Conservation (phyloP, 2,113 vertebrate species). For the Murina feae region DNA sequence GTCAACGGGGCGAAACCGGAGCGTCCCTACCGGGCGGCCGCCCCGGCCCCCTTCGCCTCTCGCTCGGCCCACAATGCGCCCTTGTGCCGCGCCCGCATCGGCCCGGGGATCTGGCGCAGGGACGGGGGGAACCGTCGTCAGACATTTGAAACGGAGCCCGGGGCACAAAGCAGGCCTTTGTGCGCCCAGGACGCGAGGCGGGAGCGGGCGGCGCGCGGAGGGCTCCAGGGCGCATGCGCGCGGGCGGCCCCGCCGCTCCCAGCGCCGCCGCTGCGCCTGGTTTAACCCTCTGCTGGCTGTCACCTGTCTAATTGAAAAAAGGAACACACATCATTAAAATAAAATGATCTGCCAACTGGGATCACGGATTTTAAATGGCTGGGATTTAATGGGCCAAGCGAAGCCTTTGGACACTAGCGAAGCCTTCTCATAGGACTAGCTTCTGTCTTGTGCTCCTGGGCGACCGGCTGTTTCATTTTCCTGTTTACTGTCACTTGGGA, state of each 20-base stretch:
- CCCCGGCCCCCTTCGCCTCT: constrained; percentile 19
- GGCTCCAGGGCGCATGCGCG: constrained; percentile 74
- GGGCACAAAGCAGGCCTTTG: constrained; percentile 85
- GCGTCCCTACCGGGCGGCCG: constrained; percentile 62
- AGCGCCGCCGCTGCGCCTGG: constrained; percentile 38
- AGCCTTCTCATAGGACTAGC: neutral
- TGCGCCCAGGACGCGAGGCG: constrained; percentile 64
- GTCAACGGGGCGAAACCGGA: constrained; percentile 52
- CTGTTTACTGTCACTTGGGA: constrained; percentile 43
- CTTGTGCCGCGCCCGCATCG: constrained; percentile 78
- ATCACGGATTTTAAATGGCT: constrained; percentile 45
- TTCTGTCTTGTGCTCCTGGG: constrained; percentile 19
- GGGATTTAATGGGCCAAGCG: constrained; percentile 34
- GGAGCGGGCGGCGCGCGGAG: constrained; percentile 64
- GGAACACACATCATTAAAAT: constrained; percentile 52
- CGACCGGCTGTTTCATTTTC: constrained; percentile 25
- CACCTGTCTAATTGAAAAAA: constrained; percentile 54
- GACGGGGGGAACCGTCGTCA: constrained; percentile 78
- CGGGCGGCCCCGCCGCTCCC: constrained; percentile 72
- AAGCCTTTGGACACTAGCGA: neutral
- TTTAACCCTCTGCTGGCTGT: constrained; percentile 65
- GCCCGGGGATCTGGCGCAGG: constrained; percentile 79
- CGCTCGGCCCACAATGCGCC: constrained; percentile 77
- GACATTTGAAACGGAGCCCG: constrained; percentile 84
- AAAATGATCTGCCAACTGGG: constrained; percentile 50